phyloP scores from a whole-genome alignment of 2,113 vertebrate species.

The Catharus fuscescens region DNA sequence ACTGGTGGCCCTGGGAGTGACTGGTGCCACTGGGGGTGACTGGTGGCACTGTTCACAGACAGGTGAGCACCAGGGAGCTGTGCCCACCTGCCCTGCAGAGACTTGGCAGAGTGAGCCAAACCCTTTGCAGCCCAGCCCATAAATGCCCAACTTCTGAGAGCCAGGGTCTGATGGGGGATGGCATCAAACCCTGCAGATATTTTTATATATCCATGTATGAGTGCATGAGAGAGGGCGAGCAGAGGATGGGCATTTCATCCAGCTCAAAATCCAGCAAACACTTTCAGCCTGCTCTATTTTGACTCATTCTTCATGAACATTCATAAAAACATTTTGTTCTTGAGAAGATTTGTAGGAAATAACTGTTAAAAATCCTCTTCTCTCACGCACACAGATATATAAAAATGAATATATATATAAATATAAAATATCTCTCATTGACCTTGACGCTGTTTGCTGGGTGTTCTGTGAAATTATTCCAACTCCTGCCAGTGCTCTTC shows the following conservation, averaged over 20 bases:
- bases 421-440: background rate
- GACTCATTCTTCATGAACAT: conserved; percentile 29
- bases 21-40: too few species aligned
- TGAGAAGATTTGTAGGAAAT: conserved; percentile 28
- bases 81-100: background rate
- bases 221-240: background rate
- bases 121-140: background rate
- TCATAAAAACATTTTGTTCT: conserved; percentile 51
- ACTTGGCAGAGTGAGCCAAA: background rate
- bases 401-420: background rate
- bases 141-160: background rate
- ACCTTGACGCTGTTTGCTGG: background rate
- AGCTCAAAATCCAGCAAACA: background rate
- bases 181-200: background rate
- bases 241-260: background rate
- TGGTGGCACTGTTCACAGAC: too few species aligned
- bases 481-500: background rate
- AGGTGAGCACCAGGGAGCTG: background rate
- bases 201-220: background rate
- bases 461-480: background rate
- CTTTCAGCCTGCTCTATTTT: conserved; percentile 27
- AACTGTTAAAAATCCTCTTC: background rate
- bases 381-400: background rate
- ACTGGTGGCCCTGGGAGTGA: background rate
- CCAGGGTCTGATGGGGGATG: background rate